Evolutionary conservation across 2,113 vertebrate species (phyloP), one percentile per base, ranked within the genome.

Genomic region (Balaeniceps rex): DNA sequence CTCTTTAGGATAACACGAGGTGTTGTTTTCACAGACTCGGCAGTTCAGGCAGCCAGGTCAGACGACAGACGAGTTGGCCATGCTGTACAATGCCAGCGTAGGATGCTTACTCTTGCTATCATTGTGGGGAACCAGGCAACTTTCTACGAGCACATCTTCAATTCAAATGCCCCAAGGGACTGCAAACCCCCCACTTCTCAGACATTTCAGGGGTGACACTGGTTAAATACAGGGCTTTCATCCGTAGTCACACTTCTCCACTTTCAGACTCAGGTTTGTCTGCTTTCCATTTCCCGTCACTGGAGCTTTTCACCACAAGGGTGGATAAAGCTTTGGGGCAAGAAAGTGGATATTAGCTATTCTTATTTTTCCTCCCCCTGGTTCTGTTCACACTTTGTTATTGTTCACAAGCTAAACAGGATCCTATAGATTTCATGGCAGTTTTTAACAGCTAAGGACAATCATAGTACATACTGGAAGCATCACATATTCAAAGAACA

Each of bases 1-100:
- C 61, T 84, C 36, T 16, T 21, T 1, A 4, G 38, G 54, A 11
- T 21, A n/a, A 55, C 33, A 11, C 1, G 4, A 12, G 40, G 19
- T 14, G 55, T 1, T 40, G 57, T 15, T 49, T 21, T 23, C 51
- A 38, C 31, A 84, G 58, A 19, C 29, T 14, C 6, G 1, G 40
- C 54, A 19, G 25, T 15, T 19, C 36, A 5, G 13, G 36, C 9
- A 1, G 40, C 47, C 55, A 33, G 11, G 4, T 38, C 38, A 33
- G 58, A 12, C 29, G 36, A 17, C 9, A 19, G 33, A n/a, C 9
- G 47, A 24, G 46, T 4, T 15, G 55, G 28, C 57, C 49, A 19
- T 3, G 16, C 38, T 0, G 0, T 26, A 12, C 31, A 19, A 10
- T 4, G 3, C 47, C 61, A 26, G 2, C 0, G 1, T 11, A 25